phyloP scores from a whole-genome alignment of 2,113 vertebrate genomes.

The Anseranas semipalmata region DNA sequence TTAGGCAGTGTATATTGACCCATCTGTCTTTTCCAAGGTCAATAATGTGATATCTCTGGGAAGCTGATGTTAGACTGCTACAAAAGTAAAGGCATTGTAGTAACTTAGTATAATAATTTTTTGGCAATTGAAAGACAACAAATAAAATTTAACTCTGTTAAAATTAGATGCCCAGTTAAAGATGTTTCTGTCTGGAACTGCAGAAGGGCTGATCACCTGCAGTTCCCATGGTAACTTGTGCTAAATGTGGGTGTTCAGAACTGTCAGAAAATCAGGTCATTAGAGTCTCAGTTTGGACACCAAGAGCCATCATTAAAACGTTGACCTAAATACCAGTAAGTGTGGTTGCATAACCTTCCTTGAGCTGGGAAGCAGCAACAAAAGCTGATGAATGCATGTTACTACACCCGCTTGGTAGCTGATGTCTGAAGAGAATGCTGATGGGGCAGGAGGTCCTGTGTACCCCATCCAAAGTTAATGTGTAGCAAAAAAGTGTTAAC shows the following conservation, averaged over 20 bases:
- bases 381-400: not conserved
- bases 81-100: not conserved
- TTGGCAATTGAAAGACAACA: not conserved
- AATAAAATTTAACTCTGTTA: not conserved
- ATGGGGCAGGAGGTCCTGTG: not conserved
- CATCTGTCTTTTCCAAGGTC: not conserved
- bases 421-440: not conserved
- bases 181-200: not conserved
- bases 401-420: not conserved
- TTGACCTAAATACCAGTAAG: conserved; percentile 37
- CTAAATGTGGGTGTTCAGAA: not conserved
- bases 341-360: not conserved
- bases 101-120: not conserved
- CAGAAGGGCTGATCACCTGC: not conserved
- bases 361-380: not conserved
- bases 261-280: conserved; percentile 5
- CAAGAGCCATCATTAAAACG: not conserved
- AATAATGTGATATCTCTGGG: not conserved
- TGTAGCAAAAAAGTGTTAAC: not conserved
- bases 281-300: not conserved
- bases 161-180: not conserved
- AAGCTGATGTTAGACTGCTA: not conserved
- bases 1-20: not conserved
- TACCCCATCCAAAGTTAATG: not conserved
- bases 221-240: not conserved